Percentiles rank a stretch among this genome's conserved stretches.
Conservation (phyloP, 2,113 vertebrate species). For the Propithecus coquereli region DNA sequence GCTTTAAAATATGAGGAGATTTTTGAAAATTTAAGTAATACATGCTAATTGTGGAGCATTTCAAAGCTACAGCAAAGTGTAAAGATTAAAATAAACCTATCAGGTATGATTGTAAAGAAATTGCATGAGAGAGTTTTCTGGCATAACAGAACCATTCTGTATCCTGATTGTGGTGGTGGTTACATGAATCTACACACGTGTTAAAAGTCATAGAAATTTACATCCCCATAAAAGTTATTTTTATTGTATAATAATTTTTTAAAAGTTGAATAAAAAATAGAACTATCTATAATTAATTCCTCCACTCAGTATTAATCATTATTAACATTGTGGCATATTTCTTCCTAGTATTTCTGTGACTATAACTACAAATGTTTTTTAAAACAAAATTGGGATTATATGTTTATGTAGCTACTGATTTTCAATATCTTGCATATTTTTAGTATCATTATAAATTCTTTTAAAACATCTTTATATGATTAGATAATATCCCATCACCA, state of each 20-base stretch:
- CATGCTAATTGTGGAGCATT: neutral
- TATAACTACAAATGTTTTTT: neutral
- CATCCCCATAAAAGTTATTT: neutral
- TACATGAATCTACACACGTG: neutral
- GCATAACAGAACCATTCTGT: neutral
- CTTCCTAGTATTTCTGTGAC: neutral
- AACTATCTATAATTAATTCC: neutral
- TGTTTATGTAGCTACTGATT: neutral
- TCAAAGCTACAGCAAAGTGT: neutral
- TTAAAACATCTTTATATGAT: neutral
- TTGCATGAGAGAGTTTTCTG: neutral
- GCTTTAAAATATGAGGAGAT: neutral
- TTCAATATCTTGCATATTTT: neutral
- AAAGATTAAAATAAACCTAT: neutral
- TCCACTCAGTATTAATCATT: neutral
- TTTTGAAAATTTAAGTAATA: neutral
- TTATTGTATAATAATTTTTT: neutral
- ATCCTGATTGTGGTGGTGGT: neutral
- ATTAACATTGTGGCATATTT: neutral
- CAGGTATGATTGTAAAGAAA: neutral
- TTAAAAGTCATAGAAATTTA: neutral
- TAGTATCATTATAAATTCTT: neutral
- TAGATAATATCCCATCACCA: neutral
- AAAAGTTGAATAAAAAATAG: neutral
- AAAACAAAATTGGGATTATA: neutral